Base-by-base conservation (phyloP, 2,888 invertebrate species). In the Andrena hattorfiana region DNA sequence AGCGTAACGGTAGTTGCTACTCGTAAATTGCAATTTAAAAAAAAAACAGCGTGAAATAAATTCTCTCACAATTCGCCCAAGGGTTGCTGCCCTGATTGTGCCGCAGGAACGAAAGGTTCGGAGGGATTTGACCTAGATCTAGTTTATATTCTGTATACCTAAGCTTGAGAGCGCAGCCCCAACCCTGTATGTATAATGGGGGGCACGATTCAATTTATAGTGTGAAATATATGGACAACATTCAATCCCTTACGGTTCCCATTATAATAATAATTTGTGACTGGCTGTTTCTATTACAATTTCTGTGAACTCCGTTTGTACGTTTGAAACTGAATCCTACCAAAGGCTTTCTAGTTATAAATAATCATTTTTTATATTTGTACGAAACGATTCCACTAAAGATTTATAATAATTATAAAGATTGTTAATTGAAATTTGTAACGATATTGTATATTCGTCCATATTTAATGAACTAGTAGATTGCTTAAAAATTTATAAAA, bases 111-210 rank as follows among this genome's bases (percentile, higher is more conserved):
- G 71, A 63, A 78, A 72, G 85, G 81, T 78, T 77, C 87, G 26
- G 63, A 60, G 56, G 84, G 88, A 87, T 89, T 83, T 85, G 89
- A 78, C 87, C 88, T 81, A 88, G 88, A 89, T 88, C 87, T 78
- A 84, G 87, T 88, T 85, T 86, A 83, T 80, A 84, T 84, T 87
- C 76, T 77, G 80, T 87, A 69, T 83, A 73, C 76, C 80, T 80
- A 87, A 73, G 78, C 69, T 75, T 59, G 73, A 71, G 77, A 84
- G 32, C 51, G 13, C 42, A 42, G 42, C 48, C 32, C 72, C 64
- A 76, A 76, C 76, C 64, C 63, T 32, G 8, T 23, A 75, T 51
- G 84, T 42, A 42, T 42, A 84, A 72, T n/a, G 75, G 62, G 63
- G 84, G 84, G 84, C 79, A 60, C 68, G 83, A 75, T 75, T 70